A percentile compares a stretch with the other conserved stretches of the same genome.
These are phyloP conservation scores for Cryptoprocta ferox DNA, from an alignment of 2,797 vertebrate genomes.

Conservation along the genomic window DNA sequence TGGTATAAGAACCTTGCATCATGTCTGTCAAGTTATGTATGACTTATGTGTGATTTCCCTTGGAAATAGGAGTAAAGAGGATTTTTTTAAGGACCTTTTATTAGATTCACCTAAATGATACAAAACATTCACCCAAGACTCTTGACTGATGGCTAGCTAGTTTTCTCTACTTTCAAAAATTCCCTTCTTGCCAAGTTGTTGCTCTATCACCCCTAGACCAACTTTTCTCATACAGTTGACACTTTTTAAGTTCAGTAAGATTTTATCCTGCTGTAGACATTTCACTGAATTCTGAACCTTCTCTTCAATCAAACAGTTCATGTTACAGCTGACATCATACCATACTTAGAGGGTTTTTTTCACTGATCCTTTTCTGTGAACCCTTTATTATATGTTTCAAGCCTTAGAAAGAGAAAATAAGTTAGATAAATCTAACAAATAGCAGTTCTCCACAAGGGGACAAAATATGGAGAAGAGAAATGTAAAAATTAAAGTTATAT, in stretches of 20 bases:
- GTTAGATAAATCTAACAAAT: neutral
- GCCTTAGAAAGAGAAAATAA: neutral
- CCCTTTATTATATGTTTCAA: neutral
- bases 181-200: neutral
- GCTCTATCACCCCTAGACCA: neutral
- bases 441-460: neutral
- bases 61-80: neutral
- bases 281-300: neutral
- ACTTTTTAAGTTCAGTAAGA: neutral
- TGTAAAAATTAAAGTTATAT: neutral
- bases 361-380: neutral
- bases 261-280: neutral
- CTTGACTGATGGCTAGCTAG: no score
- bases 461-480: neutral
- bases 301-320: neutral
- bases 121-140: neutral
- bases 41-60: neutral
- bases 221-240: neutral
- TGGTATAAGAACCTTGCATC: neutral
- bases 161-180: neutral
- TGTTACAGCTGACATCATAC: neutral
- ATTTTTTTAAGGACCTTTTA: neutral
- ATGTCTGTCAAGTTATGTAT: neutral
- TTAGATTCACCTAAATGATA: neutral
- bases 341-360: neutral